Evolutionary conservation across 2,888 invertebrate genomes (phyloP), one percentile per base, ranked within the genome.

Genomic region (Notocelia uddmanniana): DNA sequence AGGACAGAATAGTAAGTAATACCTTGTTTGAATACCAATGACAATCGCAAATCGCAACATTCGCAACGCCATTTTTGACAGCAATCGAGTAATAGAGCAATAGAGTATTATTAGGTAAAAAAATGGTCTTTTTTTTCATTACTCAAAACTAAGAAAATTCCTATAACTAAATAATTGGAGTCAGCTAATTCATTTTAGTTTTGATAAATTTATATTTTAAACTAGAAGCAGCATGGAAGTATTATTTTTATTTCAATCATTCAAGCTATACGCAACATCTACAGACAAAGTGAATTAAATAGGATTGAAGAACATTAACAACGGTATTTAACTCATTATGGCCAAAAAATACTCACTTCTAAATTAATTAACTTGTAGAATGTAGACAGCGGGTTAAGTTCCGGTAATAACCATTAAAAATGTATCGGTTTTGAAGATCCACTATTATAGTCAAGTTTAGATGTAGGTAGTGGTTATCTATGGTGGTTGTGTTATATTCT

Each of bases 31-130:
- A 26, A 64, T 31, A 41, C 26, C 13, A 54, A 41, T 69, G 60
- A 60, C 60, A 69, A 57, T 23, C 13, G 31, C 31, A 26, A 69
- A 57, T 23, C 13, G 31, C 31, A 26, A 26, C 26, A 26, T 26
- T 26, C 13, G 50, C 45, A 31, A 48, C 67, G 54, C 71, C 71
- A 67, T 67, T 67, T 59, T 67, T 67, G 67, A 67, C 67, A 71
- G 59, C 45, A 45, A 71, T 71, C 59, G 66, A 67, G 67, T 59
- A 64, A 55, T 58, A 69, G 63, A 69, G 68, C 50, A 34, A 37
- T 31, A 52, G 62, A 15, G 34, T 52, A n/a, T 3, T 37, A 37
- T 11, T 37, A 11, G 37, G 13, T 37, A 37, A 37, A 37, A 13
- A 34, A 13, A n/a, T 37, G 13, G 37, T 37, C 3, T 3, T 37